Conservation (phyloP, 2,797 vertebrate species). For the Galaxias olidus region DNA sequence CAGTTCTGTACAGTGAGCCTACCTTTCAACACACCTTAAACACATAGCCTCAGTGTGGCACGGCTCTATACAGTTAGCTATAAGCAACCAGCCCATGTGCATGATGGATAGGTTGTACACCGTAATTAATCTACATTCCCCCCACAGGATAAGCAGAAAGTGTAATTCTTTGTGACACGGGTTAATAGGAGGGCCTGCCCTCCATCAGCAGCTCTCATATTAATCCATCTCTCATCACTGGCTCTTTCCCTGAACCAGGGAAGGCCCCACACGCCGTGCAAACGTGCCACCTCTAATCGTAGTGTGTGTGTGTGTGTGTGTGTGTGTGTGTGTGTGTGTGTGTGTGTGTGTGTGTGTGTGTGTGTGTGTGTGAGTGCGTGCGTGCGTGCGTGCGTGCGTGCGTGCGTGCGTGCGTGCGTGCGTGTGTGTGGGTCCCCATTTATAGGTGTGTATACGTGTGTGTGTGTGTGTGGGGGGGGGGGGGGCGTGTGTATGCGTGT, state of each 20-base stretch:
- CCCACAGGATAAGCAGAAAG: neutral
- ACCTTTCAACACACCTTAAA: neutral
- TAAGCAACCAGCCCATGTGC: neutral
- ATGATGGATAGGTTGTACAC: neutral
- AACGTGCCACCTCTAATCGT: constrained; percentile 39
- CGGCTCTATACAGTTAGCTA: neutral
- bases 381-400: constrained; percentile 1
- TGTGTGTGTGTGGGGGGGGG: constrained; percentile 3
- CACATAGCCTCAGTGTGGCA: too few species aligned
- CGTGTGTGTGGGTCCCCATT: constrained; percentile 27
- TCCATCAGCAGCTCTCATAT: constrained; percentile 6
- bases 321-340: constrained; percentile 27
- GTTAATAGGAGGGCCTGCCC: constrained; percentile 16
- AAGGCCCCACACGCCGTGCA: constrained; percentile 23
- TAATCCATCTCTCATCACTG: constrained; percentile 14
- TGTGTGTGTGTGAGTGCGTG: too few species aligned
- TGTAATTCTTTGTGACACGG: constrained; percentile 7
- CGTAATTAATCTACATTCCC: constrained; percentile 6
- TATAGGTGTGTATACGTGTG: constrained; percentile 28
- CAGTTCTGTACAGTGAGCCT: neutral
- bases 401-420: constrained; percentile 37
- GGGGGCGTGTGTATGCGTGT: too few species aligned
- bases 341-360: neutral
- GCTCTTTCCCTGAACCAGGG: constrained; percentile 32
- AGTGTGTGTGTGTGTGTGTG: constrained; percentile 34